These are phyloP conservation scores for Erpobdella octoculata DNA, from an alignment of 2,888 invertebrate species.

Conservation along the genomic window DNA sequence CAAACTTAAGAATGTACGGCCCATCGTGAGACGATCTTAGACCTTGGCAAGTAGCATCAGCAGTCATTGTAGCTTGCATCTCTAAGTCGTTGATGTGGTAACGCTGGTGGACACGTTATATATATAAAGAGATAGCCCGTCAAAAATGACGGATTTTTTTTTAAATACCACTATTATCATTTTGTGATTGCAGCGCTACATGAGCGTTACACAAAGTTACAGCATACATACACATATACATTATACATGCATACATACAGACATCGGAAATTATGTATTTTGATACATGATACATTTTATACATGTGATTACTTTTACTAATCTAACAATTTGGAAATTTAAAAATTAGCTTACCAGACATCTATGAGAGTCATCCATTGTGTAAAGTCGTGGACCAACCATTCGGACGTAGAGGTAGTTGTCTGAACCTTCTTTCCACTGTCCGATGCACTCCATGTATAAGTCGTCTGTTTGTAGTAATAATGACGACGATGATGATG, in stretches of 20 bases:
- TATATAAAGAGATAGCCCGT: background rate
- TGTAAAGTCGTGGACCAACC: conserved; percentile 59
- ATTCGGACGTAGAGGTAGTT: conserved; percentile 47
- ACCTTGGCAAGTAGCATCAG: conserved; percentile 23
- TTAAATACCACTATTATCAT: background rate
- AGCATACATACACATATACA: too few relatives aligned
- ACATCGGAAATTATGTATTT: too few relatives aligned
- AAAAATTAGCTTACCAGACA: conserved; percentile 82
- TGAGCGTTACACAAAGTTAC: too few relatives aligned
- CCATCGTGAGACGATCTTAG: conserved; percentile 14
- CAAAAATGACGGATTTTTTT: background rate
- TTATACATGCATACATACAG: too few relatives aligned
- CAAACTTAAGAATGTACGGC: conserved; percentile 12
- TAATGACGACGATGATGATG: too few relatives aligned
- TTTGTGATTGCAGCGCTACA: background rate
- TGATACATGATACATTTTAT: too few relatives aligned
- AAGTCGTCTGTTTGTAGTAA: conserved; percentile 12
- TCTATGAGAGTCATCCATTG: conserved; percentile 77
- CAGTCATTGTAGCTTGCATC: conserved; percentile 7
- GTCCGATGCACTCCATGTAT: conserved; percentile 28
- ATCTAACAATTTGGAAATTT: too few relatives aligned
- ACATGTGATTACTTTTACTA: too few relatives aligned
- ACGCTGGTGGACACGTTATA: too few relatives aligned
- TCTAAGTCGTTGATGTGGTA: background rate
- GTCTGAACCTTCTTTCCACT: conserved; percentile 43